phyloP scores from a whole-genome alignment of 2,797 vertebrate species.

The Darevskia nairensis region DNA sequence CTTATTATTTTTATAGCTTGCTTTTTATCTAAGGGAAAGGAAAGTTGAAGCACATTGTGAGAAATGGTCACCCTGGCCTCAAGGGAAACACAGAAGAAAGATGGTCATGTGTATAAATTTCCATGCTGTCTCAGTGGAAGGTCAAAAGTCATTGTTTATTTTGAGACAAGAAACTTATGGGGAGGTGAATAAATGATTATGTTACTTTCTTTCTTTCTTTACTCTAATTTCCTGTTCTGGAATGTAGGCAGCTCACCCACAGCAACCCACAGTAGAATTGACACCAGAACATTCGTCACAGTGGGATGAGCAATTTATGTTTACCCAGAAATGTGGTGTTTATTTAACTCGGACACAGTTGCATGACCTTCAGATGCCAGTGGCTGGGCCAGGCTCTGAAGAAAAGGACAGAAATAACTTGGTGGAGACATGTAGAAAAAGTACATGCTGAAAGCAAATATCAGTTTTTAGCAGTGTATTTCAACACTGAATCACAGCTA shows the following conservation, averaged over 20 bases:
- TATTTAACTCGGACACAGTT: conserved; percentile 55
- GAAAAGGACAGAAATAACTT: conserved; percentile 21
- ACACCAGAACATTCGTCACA: conserved; percentile 59
- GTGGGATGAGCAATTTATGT: conserved; percentile 38
- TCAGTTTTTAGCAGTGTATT: not conserved
- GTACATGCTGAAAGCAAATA: not conserved
- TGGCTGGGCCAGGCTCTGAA: conserved; percentile 44
- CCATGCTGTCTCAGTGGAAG: conserved; percentile 50
- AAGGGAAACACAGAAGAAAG: conserved; percentile 36
- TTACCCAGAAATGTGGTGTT: conserved; percentile 52
- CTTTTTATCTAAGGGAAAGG: conserved; percentile 40
- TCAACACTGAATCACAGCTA: not conserved
- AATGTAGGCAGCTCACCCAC: conserved; percentile 52
- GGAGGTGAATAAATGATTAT: conserved; percentile 53
- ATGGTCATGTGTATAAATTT: conserved; percentile 38
- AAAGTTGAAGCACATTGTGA: conserved; percentile 5
- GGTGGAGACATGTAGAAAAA: conserved; percentile 17
- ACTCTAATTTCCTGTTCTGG: conserved; percentile 59
- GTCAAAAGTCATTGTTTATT: conserved; percentile 54
- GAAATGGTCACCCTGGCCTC: accelerated
- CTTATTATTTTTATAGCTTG: conserved; percentile 42
- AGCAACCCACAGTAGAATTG: conserved; percentile 31
- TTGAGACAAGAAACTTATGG: conserved; percentile 49
- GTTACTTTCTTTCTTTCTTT: conserved; percentile 53
- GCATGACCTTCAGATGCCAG: conserved; percentile 61